These are phyloP conservation scores for Brachyrhaphis roseni DNA, from an alignment of 2,797 vertebrate genomes.

Conservation along the genomic window DNA sequence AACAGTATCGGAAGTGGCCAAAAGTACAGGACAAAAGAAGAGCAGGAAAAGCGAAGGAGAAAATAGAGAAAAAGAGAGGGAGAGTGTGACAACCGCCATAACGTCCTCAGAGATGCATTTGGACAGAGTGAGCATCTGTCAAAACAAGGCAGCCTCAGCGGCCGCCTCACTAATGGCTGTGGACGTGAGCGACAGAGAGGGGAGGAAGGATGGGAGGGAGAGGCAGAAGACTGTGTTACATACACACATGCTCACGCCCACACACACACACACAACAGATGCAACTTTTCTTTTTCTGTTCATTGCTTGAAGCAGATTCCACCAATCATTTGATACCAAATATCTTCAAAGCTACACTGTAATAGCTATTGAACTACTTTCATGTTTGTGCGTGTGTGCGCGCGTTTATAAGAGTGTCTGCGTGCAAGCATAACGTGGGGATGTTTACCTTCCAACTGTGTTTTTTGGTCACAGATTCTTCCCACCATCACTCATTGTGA, in stretches of 20 bases:
- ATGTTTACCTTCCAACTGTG: conserved; percentile 65
- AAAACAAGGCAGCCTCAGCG: conserved; percentile 82
- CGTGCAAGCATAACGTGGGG: conserved; percentile 39
- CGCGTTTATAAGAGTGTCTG: conserved; percentile 10
- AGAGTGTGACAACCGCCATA: conserved; percentile 81
- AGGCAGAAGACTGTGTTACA: conserved; percentile 33
- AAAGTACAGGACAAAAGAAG: conserved; percentile 28
- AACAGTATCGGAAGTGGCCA: background rate
- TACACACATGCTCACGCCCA: conserved; percentile 48
- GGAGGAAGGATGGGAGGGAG: conserved; percentile 50
- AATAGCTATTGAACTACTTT: conserved; percentile 69
- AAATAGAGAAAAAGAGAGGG: conserved; percentile 51
- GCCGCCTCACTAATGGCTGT: conserved; percentile 80
- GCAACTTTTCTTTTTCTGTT: conserved; percentile 37
- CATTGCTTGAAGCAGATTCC: conserved; percentile 51
- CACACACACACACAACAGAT: conserved; percentile 49
- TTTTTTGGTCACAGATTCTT: conserved; percentile 68
- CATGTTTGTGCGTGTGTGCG: conserved; percentile 41
- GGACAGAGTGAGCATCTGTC: conserved; percentile 86
- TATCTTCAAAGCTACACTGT: conserved; percentile 64
- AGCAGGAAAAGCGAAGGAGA: conserved; percentile 39
- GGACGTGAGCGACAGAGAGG: conserved; percentile 76
- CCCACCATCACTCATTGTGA: conserved; percentile 73
- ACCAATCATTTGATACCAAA: conserved; percentile 70
- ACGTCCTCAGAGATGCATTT: conserved; percentile 83